Evolutionary conservation across 1,140 invertebrate species (phyloP), one percentile per base, ranked within the genome.

Genomic region (Euwallacea similis): DNA sequence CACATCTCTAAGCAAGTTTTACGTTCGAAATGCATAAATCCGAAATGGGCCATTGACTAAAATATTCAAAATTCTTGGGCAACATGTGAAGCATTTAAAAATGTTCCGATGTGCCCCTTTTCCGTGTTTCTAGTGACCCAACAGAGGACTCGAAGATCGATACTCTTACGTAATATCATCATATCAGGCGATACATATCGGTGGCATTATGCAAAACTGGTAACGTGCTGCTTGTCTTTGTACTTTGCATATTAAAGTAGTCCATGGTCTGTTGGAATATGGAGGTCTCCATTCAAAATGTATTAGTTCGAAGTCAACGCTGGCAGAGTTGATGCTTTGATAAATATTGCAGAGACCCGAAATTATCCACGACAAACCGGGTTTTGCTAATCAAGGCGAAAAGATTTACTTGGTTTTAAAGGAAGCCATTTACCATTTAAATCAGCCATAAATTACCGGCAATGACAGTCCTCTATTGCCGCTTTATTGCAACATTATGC

Each of bases 191-290:
- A 63, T 63, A 47, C 47, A 63, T 63, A 9, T 50, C 43, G 61
- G 44, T 41, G 21, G 21, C 21, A 63, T 63, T 63, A 63, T 63
- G 61, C 61, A 63, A 63, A 15, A 11, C 43, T 63, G 42, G 61
- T 63, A 15, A 44, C 61, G 61, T 41, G 61, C 44, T 63, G 61
- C 61, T 63, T 63, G 61, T 63, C 61, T 63, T 63, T 63, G 61
- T 50, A 63, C 47, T 63, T 63, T 63, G 61, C 61, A 63, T 63
- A 63, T 63, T 63, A 47, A 16, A 63, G 61, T 50, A 63, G 43
- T 13, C 15, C 21, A 63, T 21, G 61, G 61, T 50, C 33, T 46
- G 11, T 16, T 41, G 43, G 13, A 61, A 21, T 61, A 15, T 41
- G 11, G 46, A 9, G 47, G 44, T 63, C 47, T 63, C 42, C 61